Conservation (phyloP, 2,113 vertebrate species). For the Zosterops borbonicus region DNA sequence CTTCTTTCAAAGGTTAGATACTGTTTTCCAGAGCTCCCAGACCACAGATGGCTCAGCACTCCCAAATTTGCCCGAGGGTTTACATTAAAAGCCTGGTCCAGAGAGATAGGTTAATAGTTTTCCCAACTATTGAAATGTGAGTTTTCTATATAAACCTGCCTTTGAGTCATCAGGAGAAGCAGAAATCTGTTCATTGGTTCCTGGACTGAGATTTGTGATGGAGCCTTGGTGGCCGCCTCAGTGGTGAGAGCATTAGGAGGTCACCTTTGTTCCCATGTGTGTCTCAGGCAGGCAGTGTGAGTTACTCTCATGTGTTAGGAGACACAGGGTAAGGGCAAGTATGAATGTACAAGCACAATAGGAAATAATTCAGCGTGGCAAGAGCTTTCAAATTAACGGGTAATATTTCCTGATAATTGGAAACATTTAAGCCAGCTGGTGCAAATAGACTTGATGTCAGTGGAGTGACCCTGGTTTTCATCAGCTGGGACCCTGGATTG, state of each 20-base stretch:
- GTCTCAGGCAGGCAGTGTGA: neutral
- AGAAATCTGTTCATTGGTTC: neutral
- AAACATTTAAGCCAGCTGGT: conserved; percentile 35
- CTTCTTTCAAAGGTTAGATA: neutral
- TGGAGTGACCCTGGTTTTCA: conserved; percentile 18
- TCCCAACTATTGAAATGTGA: neutral
- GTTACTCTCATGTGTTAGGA: neutral
- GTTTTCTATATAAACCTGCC: neutral
- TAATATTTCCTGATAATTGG: conserved; percentile 22
- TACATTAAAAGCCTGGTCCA: neutral
- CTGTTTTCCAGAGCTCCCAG: neutral
- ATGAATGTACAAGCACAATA: neutral
- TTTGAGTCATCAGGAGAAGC: neutral
- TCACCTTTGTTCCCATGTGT: neutral
- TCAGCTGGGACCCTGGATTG: conserved; percentile 27
- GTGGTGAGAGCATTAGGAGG: neutral
- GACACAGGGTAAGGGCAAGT: neutral
- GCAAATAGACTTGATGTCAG: conserved; percentile 5
- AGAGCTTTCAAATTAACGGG: neutral
- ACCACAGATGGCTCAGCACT: conserved; percentile 1
- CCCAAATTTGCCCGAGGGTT: neutral
- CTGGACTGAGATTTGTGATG: neutral
- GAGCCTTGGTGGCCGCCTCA: neutral
- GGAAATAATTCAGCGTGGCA: neutral
- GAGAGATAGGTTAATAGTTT: neutral